Conservation (phyloP, 2,797 vertebrate species). For the Eospalax fontanierii region DNA sequence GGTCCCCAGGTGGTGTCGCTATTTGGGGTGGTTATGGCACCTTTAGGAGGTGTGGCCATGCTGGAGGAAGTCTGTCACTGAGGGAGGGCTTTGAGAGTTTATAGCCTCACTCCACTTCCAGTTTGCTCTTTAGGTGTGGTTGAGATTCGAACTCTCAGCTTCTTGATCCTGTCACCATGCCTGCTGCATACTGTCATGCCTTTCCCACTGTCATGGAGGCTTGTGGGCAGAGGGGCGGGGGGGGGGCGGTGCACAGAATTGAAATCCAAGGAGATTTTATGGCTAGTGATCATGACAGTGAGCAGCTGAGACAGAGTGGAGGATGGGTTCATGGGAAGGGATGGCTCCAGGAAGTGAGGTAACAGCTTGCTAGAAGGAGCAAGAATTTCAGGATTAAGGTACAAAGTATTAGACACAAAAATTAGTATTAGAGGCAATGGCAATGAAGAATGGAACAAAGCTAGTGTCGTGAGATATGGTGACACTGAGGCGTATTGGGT, state of each 20-base stretch:
- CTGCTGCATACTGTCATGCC: too few species aligned
- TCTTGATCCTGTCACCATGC: too few species aligned
- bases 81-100: too few species aligned
- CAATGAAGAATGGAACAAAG: neutral
- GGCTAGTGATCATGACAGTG: neutral
- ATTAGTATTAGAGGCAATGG: neutral
- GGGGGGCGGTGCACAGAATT: accelerated
- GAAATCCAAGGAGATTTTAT: neutral
- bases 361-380: neutral
- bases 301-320: neutral
- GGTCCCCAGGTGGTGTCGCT: too few species aligned
- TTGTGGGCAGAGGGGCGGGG: neutral
- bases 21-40: too few species aligned
- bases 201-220: too few species aligned
- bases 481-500: neutral
- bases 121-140: too few species aligned
- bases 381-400: neutral
- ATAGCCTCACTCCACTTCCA: too few species aligned
- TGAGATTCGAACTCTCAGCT: too few species aligned
- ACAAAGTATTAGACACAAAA: neutral
- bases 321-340: neutral
- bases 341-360: neutral
- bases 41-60: too few species aligned
- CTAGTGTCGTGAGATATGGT: neutral
- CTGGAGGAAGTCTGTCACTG: too few species aligned